Conservation (phyloP, 2,888 invertebrate genomes). For the Willowsia nigromaculata region DNA sequence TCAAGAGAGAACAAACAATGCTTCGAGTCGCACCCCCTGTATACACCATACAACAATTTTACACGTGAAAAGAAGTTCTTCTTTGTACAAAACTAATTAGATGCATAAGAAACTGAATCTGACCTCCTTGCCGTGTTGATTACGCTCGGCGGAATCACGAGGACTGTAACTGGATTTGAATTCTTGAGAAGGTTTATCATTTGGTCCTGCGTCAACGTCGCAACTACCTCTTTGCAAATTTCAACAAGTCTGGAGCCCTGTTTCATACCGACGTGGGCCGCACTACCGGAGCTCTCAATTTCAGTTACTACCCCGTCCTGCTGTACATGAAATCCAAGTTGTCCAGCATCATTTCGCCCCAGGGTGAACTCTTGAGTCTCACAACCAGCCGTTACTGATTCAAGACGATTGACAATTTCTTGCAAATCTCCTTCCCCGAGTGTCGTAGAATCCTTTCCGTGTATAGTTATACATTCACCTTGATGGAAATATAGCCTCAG, state of each 20-base stretch:
- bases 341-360: constrained; percentile 89
- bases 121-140: constrained; percentile 86
- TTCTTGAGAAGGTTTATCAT: constrained; percentile 96
- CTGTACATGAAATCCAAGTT: constrained; percentile 88
- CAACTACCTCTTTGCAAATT: constrained; percentile 93
- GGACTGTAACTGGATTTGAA: constrained; percentile 91
- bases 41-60: background rate
- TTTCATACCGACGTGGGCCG: constrained; percentile 91
- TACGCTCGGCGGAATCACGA: constrained; percentile 87
- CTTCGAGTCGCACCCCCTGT: constrained; percentile 77
- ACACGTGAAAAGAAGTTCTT: background rate
- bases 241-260: constrained; percentile 95
- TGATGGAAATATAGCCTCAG: constrained; percentile 94
- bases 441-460: constrained; percentile 84
- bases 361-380: constrained; percentile 90
- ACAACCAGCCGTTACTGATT: constrained; percentile 88
- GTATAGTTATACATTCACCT: constrained; percentile 93
- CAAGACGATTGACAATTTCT: constrained; percentile 90
- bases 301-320: constrained; percentile 96
- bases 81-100: background rate
- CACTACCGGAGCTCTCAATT: constrained; percentile 88
- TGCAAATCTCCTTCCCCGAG: constrained; percentile 85
- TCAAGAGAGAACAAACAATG: constrained; percentile 76
- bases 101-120: constrained; percentile 26
- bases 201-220: constrained; percentile 93